Evolutionary conservation across 2,797 vertebrate species (phyloP).

Genomic region (Enteromius fasciolatus): DNA sequence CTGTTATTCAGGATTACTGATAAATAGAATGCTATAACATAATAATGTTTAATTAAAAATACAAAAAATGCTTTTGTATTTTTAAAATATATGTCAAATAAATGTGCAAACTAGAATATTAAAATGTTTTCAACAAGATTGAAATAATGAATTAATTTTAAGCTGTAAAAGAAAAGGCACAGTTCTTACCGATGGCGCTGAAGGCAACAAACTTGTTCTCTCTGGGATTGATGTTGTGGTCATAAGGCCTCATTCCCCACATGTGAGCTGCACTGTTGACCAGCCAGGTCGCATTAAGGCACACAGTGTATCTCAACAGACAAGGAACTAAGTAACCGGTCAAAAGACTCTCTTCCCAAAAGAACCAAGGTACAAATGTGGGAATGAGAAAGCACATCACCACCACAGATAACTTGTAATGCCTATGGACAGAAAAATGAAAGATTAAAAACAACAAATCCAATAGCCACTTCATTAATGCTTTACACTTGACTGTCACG

Average conservation of each 20-base stretch:
- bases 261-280: slow-evolving; percentile 97
- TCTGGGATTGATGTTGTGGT: slow-evolving; percentile 86
- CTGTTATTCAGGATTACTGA: too few relatives aligned
- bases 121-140: not conserved
- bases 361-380: slow-evolving; percentile 87
- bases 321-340: slow-evolving; percentile 83
- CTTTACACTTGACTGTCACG: not conserved
- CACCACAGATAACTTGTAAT: slow-evolving; percentile 86
- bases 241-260: slow-evolving; percentile 91
- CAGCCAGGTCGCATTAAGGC: slow-evolving; percentile 91
- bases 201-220: slow-evolving; percentile 89
- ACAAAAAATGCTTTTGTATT: not conserved
- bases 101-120: not conserved
- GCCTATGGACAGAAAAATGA: slow-evolving; percentile 68
- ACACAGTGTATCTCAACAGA: slow-evolving; percentile 82
- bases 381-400: slow-evolving; percentile 88
- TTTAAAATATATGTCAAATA: not conserved
- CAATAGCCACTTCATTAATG: not conserved
- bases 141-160: not conserved
- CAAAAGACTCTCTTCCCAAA: slow-evolving; percentile 85
- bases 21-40: too few relatives aligned
- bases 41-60: too few relatives aligned
- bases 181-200: slow-evolving; percentile 84
- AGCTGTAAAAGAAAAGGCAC: not conserved
- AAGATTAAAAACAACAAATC: not conserved